A percentile compares a stretch with the other conserved stretches of the same genome.
These are phyloP conservation scores for Plecturocebus donacophilus DNA, from an alignment of 2,113 vertebrate genomes.

Conservation along the genomic window DNA sequence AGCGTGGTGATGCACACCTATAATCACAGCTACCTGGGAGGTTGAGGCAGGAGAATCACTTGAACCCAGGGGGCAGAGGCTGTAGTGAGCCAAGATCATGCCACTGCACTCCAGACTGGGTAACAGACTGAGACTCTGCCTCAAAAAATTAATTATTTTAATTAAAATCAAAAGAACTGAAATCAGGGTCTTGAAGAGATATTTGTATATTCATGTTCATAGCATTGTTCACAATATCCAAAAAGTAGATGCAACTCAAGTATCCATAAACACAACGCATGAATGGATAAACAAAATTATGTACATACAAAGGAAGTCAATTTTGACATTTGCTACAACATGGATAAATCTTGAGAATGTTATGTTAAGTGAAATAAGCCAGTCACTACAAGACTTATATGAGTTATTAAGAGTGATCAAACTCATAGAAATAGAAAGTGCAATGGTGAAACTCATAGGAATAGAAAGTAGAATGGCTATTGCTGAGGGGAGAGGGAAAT, in stretches of 20 bases:
- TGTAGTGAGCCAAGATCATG: too few species aligned
- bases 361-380: background rate
- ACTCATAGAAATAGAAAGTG: background rate
- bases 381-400: background rate
- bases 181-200: background rate
- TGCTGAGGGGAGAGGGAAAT: background rate
- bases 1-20: too few species aligned
- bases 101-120: too few species aligned
- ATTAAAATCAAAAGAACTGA: background rate
- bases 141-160: too few species aligned
- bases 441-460: background rate
- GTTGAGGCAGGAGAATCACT: too few species aligned
- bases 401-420: background rate
- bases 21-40: too few species aligned
- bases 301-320: background rate
- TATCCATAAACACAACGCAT: background rate
- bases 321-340: background rate
- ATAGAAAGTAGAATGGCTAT: background rate
- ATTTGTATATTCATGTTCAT: background rate
- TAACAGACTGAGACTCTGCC: too few species aligned
- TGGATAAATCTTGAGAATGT: background rate
- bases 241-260: background rate
- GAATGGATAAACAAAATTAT: background rate
- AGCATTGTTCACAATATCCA: background rate
- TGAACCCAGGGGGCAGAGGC: too few species aligned